Evolutionary conservation across 2,113 vertebrate genomes (phyloP).

Genomic region (Bos taurus): ARS-UCD2.0 NC_037331.1:34160001-34160500

Average conservation of each 20-base stretch:
- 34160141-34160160: not conserved
- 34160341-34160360: not conserved
- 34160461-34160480: not conserved
- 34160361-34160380: not conserved
- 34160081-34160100: not conserved
- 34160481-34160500: not conserved
- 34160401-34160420: not conserved
- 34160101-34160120: not conserved
- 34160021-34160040: not conserved
- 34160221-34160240: not conserved
- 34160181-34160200: not conserved
- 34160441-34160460: not conserved
- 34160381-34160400: not conserved
- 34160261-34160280: not conserved
- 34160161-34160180: rapidly evolving
- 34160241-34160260: not conserved
- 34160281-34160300: not conserved
- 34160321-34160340: not conserved
- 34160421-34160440: not conserved
- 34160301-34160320: not conserved
- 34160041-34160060: not conserved
- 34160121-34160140: not conserved
- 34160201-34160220: not conserved
- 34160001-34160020: not conserved
- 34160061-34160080: not conserved